Evolutionary conservation across 2,113 vertebrate species (phyloP).

Genomic region (Lichenostomus cassidix): DNA sequence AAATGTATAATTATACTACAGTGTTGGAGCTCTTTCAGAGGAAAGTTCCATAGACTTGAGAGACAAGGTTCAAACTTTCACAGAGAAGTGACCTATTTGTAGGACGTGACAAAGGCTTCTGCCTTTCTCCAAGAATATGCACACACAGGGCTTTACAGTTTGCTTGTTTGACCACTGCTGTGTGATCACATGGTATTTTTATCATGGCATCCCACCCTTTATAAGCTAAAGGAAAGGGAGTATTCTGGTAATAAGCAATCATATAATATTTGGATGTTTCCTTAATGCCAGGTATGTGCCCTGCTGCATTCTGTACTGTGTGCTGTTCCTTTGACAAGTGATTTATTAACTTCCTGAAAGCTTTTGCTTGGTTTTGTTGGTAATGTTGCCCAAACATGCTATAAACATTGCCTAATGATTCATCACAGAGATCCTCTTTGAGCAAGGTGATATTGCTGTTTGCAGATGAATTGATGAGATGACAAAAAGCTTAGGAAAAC

Average conservation of each 20-base stretch:
- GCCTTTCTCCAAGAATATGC: background rate
- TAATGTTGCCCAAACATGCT: background rate
- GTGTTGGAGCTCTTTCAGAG: background rate
- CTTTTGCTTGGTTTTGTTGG: background rate
- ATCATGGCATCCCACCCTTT: background rate
- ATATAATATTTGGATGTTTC: background rate
- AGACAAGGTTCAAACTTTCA: background rate
- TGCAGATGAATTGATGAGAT: background rate
- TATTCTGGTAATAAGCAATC: background rate
- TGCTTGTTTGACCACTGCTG: background rate
- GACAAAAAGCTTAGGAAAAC: background rate
- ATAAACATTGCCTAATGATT: background rate
- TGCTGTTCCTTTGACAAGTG: background rate
- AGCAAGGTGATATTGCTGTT: background rate
- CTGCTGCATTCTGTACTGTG: background rate
- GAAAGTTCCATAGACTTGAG: background rate
- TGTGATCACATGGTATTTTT: background rate
- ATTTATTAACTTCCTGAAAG: background rate
- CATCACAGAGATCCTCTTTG: background rate
- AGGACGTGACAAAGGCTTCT: background rate
- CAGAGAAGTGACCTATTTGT: background rate
- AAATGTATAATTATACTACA: background rate
- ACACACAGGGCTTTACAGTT: background rate
- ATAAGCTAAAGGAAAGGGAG: background rate
- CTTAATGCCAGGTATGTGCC: background rate